Conservation (phyloP, 2,113 vertebrate genomes). For the Strix uralensis region DNA sequence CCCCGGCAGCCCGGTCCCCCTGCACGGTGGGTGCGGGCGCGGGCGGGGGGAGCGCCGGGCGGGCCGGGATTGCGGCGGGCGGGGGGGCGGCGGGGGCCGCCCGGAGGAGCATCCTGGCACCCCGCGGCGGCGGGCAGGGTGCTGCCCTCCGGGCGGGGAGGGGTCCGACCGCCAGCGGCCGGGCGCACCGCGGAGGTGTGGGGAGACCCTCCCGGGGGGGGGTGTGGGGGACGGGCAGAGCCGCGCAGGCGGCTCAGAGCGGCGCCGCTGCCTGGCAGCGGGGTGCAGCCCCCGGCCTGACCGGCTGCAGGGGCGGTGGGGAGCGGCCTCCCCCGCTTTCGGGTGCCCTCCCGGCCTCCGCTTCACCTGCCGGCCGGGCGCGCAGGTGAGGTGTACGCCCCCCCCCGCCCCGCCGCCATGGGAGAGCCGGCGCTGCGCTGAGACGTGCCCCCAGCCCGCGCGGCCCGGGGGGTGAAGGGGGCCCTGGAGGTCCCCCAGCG, state of each 20-base stretch:
- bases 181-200: neutral
- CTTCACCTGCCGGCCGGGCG: constrained; percentile 14
- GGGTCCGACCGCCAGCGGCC: neutral
- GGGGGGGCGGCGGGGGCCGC: neutral
- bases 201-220: neutral
- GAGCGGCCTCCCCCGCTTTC: neutral
- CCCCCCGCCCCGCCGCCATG: neutral
- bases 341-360: neutral
- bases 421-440: neutral
- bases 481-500: neutral
- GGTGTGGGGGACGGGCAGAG: neutral
- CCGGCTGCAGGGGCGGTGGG: neutral
- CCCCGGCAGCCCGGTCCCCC: constrained; percentile 46
- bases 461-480: constrained; percentile 2
- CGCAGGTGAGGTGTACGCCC: neutral
- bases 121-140: neutral
- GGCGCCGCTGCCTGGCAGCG: neutral
- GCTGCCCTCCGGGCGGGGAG: neutral
- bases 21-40: constrained; percentile 64
- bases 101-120: neutral
- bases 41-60: neutral
- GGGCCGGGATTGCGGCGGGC: neutral
- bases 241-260: neutral
- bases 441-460: neutral
- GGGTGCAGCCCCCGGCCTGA: rapidly evolving